Evolutionary conservation across 2,113 vertebrate species (phyloP).

Genomic region (Clarias batrachus): DNA sequence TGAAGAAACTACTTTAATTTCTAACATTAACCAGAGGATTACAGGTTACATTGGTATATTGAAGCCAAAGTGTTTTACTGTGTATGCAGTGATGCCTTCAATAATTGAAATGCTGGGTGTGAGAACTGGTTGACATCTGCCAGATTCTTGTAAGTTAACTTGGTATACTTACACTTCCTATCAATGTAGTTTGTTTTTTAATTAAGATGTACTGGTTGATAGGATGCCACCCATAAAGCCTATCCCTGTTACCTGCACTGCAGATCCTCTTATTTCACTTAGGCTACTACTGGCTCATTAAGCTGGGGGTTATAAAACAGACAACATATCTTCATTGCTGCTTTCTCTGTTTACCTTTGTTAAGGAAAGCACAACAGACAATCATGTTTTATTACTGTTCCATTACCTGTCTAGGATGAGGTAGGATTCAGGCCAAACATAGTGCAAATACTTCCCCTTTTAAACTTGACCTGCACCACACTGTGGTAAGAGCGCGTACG

Average conservation of each 20-base stretch:
- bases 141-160: no score
- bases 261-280: not conserved
- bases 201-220: not conserved
- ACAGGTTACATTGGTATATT: not conserved
- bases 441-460: not conserved
- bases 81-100: not conserved
- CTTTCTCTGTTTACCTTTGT: constrained; percentile 5
- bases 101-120: no score
- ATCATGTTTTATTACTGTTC: not conserved
- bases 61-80: not conserved
- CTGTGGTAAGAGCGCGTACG: no score
- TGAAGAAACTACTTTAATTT: no score
- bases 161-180: no score
- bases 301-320: not conserved
- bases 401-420: not conserved
- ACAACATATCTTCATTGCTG: not conserved
- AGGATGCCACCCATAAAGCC: not conserved
- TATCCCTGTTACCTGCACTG: not conserved
- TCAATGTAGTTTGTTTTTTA: not conserved
- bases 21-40: no score
- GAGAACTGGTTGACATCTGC: no score
- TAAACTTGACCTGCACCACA: no score
- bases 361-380: not conserved
- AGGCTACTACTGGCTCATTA: not conserved
- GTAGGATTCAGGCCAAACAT: not conserved